Evolutionary conservation across 1,140 invertebrate species (phyloP), one percentile per base, ranked within the genome.

Genomic region (Dryas iulia): DNA sequence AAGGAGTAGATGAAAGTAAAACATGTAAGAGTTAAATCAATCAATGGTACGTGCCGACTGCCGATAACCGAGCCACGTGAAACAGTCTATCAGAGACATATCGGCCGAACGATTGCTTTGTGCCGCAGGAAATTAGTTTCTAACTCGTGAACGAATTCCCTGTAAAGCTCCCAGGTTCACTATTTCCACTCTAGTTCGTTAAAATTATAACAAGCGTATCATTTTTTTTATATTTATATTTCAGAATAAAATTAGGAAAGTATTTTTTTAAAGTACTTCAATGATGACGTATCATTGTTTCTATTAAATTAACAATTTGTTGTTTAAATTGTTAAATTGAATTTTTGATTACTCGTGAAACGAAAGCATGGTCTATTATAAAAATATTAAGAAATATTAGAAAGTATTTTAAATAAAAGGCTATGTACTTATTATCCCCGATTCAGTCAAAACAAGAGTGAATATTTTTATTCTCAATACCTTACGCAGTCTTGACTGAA

Each of bases 121-220:
- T 85, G 81, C 82, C 80, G 59, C 86, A 85, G 86, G 87, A 90
- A 87, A 90, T 90, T 88, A 88, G 84, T 90, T 90, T 85, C 74
- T 73, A 85, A 86, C 78, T 87, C 79, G 79, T 69, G 68, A 83
- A 67, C 66, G 81, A 77, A 73, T 78, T 76, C 66, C 57, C 67
- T 68, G 58, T 64, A 65, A 66, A 68, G 53, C 70, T 68, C 23
- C 14, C 24, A 23, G 54, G 23, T 64, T 59, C 33, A 25, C 26
- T 35, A 66, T 11, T 59, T 11, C 59, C 10, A 21, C 7, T 47
- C 3, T 21, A 18, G 6, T 18, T 47, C 39, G 7, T 47, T 18
- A 47, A 7, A 21, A 47, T n/a, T 18, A 8, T 47, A 21, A 47
- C 18, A 47, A 47, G 39, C 0, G 6, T 14, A 47, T 8, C 2